Evolutionary conservation across 2,888 invertebrate genomes (phyloP), one percentile per base, ranked within the genome.

Genomic region (Rhodophaea formosa): DNA sequence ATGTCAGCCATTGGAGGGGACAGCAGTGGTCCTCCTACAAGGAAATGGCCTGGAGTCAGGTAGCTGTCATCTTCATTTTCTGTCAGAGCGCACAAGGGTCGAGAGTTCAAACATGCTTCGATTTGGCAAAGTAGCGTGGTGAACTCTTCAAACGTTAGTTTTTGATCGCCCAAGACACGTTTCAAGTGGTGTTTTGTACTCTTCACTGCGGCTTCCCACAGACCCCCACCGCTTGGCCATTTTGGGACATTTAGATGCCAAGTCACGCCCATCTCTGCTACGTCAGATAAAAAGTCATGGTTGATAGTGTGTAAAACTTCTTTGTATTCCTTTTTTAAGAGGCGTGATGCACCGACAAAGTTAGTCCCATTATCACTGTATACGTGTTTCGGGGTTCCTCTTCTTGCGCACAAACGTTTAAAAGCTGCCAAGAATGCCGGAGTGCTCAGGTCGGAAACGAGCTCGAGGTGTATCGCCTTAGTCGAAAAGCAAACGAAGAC

Each of bases 361-460:
- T 59, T 59, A 2, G 49, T 53, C 0, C 59, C 63, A 35, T 49
- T 56, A 39, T 68, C 66, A 12, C 59, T 57, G n/a, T 66, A 63
- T 12, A 64, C 54, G 23, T 62, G 60, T 12, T 29, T 12, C 0
- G 63, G 64, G 2, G 57, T 30, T 0, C 63, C 66, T 3, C 68
- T 16, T 10, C 64, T 43, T 14, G 62, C 61, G 10, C 44, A 32
- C 49, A 69, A 46, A 12, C 67, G 23, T 8, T 59, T 55, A 7
- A 67, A 53, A 0, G 67, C 66, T n/a, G 63, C 61, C 8, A 69
- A n/a, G 46, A 65, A 69, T n/a, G 62, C 16, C 49, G 60, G 59
- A 3, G 62, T 57, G 3, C 57, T 60, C 0, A 68, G 30, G 45
- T 67, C 66, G 0, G 56, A 46, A 0, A 59, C 59, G 7, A 59